Base-by-base conservation (phyloP, 2,113 vertebrate species). In the Setophaga coronata region DNA sequence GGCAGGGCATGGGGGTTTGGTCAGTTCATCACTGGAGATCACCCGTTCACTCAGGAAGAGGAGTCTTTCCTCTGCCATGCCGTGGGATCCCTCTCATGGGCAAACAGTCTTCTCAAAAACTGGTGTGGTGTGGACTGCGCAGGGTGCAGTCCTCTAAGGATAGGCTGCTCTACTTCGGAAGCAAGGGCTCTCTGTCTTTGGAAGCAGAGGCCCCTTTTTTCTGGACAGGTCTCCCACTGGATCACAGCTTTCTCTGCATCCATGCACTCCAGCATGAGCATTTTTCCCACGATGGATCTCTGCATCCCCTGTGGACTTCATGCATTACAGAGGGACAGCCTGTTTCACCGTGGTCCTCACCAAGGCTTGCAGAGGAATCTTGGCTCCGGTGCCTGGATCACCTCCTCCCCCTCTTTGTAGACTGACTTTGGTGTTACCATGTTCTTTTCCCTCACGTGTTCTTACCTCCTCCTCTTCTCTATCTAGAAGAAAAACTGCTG, bases 61-160 rank as follows among this genome's bases (percentile, higher is more conserved):
- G 18, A 45, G 33, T 17, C 38, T 20, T 56, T 42, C 43, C 40
- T 57, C 31, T 57, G 40, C 53, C 10, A 3, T 45, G 40, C 10
- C 0, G 0, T 34, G 18, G 24, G 14, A 8, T 43, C 53, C 24
- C 40, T 57, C 31, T 36, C 38, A 43, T 0, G 0, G 38, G 23
- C 51, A 72, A 42, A 18, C 23, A 43, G 23, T 43, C 21, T n/a
- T 56, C 38, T 31, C 29, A 72, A n/a, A 71, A 48, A 19, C n/a
- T 34, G 17, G 9, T 20, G 17, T 66, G 64, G 16, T 25, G 23
- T 26, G n/a, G n/a, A n/a, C n/a, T n/a, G n/a, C n/a, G n/a, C 0
- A 1, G 20, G 33, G 11, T 66, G 31, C 43, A n/a, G 23, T 18
- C 23, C 23, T 66, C 16, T 66, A 47, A 47, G 31, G 16, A n/a